Conservation (phyloP, 2,797 vertebrate species). For the Picus viridis region DNA sequence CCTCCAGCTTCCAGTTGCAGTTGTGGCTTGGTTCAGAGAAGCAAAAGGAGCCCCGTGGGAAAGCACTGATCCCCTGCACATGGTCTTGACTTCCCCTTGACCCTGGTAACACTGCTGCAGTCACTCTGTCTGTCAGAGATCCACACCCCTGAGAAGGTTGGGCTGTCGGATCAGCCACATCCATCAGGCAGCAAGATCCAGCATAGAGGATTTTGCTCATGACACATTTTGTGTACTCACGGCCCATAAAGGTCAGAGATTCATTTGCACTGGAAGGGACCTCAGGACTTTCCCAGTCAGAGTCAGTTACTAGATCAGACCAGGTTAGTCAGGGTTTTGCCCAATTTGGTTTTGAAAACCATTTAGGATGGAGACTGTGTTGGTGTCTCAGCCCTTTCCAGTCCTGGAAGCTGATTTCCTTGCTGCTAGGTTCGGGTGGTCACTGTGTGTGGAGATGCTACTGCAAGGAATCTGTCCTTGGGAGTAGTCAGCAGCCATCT, state of each 20-base stretch:
- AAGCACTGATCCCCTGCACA: background rate
- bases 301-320: background rate
- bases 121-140: background rate
- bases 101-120: too few relatives aligned
- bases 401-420: background rate
- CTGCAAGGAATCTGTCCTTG: background rate
- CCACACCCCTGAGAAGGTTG: background rate
- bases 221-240: rapidly evolving
- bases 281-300: background rate
- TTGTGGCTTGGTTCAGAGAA: background rate
- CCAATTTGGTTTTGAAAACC: background rate
- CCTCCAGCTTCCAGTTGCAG: background rate
- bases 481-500: rapidly evolving
- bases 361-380: background rate
- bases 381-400: background rate
- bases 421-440: background rate
- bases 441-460: background rate
- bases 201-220: rapidly evolving
- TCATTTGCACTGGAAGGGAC: background rate
- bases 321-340: background rate
- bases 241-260: background rate
- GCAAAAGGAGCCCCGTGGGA: background rate
- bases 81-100: background rate
- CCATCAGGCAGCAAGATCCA: background rate
- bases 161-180: background rate